Evolutionary conservation across 1,140 invertebrate species (phyloP).

Genomic region (Cherax quadricarinatus): DNA sequence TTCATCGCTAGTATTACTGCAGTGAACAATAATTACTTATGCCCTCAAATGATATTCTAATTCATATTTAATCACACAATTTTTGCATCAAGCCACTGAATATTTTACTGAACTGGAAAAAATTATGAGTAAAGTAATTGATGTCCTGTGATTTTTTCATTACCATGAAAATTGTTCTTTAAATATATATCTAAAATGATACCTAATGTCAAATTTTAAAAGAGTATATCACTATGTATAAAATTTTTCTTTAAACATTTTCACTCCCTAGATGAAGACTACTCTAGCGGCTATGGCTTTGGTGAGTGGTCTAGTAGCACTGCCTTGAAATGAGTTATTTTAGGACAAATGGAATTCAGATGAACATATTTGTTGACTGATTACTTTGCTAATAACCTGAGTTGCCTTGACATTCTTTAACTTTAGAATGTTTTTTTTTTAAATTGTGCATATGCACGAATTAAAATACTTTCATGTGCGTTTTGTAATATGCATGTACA

Average conservation of each 20-base stretch:
- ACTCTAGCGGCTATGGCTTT: constrained; percentile 37
- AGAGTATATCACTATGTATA: background rate
- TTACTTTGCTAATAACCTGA: background rate
- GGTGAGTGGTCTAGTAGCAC: constrained; percentile 40
- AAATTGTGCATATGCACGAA: background rate
- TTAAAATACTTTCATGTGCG: background rate
- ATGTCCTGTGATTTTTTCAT: too few species aligned
- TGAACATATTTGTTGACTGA: background rate
- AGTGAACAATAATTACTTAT: too few species aligned
- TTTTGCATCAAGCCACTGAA: too few species aligned
- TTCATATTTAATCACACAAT: too few species aligned
- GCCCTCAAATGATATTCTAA: too few species aligned
- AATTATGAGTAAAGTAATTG: too few species aligned
- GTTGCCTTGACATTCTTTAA: background rate
- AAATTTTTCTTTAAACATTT: constrained; percentile 13
- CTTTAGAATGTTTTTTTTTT: background rate
- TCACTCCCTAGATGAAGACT: constrained; percentile 49
- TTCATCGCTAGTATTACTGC: too few species aligned
- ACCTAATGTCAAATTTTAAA: too few species aligned
- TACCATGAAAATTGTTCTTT: too few species aligned
- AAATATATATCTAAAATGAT: too few species aligned
- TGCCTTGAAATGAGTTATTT: constrained; percentile 1
- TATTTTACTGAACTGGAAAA: too few species aligned
- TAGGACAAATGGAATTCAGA: background rate
- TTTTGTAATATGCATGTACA: background rate